Conservation (phyloP, 2,888 invertebrate genomes). For the Nomada fabriciana region DNA sequence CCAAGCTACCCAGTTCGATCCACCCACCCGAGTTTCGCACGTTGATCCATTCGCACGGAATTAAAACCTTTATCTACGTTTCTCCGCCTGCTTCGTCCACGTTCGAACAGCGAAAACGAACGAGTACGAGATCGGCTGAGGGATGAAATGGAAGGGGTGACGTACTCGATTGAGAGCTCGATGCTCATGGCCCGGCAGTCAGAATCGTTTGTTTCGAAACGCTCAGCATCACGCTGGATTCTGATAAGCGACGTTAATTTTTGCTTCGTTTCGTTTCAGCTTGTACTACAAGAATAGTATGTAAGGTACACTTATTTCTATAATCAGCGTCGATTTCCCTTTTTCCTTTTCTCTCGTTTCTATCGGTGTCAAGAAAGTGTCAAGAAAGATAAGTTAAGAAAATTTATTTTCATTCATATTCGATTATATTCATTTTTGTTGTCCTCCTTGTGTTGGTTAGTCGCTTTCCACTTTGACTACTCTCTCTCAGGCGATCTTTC, state of each 20-base stretch:
- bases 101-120: slow-evolving; percentile 30
- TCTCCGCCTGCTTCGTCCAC: slow-evolving; percentile 59
- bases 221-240: slow-evolving; percentile 39
- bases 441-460: neutral
- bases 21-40: slow-evolving; percentile 67
- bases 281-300: no score
- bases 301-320: neutral
- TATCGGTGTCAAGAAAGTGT: neutral
- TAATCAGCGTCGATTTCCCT: neutral
- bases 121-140: slow-evolving; percentile 13
- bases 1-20: slow-evolving; percentile 32
- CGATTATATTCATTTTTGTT: neutral
- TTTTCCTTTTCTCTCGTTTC: neutral
- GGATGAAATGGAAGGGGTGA: slow-evolving; percentile 8
- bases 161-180: slow-evolving; percentile 1
- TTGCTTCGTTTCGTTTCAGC: slow-evolving; percentile 32
- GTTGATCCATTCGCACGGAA: slow-evolving; percentile 73
- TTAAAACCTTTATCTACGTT: slow-evolving; percentile 78
- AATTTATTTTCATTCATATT: neutral
- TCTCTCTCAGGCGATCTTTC: neutral
- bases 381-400: no score
- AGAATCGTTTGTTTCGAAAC: slow-evolving; percentile 56
- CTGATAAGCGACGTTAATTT: slow-evolving; percentile 63
- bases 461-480: neutral
- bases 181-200: slow-evolving; percentile 28